A percentile compares a stretch with the other conserved stretches of the same genome.
Conservation (phyloP, 2,113 vertebrate genomes). For the Scytalopus superciliaris region DNA sequence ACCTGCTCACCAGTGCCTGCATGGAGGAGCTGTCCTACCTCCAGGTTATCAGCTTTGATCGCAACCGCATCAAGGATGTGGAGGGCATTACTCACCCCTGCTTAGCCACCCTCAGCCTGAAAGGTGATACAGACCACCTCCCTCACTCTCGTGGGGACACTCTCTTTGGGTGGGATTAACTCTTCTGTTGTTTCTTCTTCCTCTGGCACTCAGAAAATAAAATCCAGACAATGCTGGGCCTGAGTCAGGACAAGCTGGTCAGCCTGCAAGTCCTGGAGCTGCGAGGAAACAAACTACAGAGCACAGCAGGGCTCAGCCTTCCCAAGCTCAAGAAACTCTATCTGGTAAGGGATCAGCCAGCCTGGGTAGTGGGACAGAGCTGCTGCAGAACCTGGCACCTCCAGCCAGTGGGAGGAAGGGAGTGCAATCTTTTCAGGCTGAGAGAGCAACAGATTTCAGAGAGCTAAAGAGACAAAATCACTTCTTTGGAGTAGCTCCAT, state of each 20-base stretch:
- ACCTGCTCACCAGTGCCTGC: conserved; percentile 75
- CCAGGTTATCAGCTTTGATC: conserved; percentile 85
- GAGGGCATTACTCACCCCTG: conserved; percentile 81
- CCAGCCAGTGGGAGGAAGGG: neutral
- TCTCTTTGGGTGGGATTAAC: neutral
- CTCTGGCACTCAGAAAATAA: conserved; percentile 78
- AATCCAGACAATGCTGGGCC: conserved; percentile 71
- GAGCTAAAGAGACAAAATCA: neutral
- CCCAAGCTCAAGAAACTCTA: conserved; percentile 84
- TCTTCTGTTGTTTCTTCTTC: neutral
- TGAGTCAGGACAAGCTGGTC: conserved; percentile 73
- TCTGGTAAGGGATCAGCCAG: conserved; percentile 77
- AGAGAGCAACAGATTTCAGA: neutral
- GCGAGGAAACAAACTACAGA: conserved; percentile 82
- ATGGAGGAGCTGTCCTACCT: conserved; percentile 83
- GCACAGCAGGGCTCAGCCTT: conserved; percentile 82
- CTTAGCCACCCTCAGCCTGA: conserved; percentile 83
- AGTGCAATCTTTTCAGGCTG: neutral
- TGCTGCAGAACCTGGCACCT: neutral
- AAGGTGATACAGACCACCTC: conserved; percentile 73
- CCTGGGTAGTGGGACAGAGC: neutral
- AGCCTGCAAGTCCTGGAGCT: conserved; percentile 87
- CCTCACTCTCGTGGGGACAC: neutral
- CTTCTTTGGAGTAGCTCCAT: neutral
- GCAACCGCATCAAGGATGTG: conserved; percentile 78